Base-by-base conservation (phyloP, 2,113 vertebrate genomes). In the Gyps fulvus region DNA sequence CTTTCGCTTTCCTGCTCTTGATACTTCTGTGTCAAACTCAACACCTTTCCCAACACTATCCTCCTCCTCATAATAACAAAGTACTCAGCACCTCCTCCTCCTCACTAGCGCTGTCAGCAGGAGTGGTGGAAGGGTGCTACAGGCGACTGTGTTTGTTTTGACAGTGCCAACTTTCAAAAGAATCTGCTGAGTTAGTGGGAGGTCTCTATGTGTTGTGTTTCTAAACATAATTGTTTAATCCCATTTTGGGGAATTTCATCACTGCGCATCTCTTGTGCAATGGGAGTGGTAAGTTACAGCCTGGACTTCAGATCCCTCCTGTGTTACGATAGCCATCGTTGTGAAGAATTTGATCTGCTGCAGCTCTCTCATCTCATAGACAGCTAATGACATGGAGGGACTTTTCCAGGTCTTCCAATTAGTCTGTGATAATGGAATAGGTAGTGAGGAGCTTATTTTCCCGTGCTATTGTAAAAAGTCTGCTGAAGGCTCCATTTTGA, bases 21-120 rank as follows among this genome's bases (percentile, higher is more conserved):
- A 90, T 96, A 93, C 86, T 91, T 92, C 78, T 93, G 94, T 97
- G 97, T 97, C 97, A 97, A 97, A 94, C 94, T 95, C 96, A 96
- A 97, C 97, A 97, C 97, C 94, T 96, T 96, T 97, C 89, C 90
- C 93, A 96, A 93, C 96, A 93, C 97, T 96, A 93, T 88, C 96
- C 95, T 97, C 95, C 97, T 97, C 95, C 94, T 97, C 95, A 83
- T 95, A 85, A 96, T 96, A 97, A 96, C 97, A 90, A 96, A 97
- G 96, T 95, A 76, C 87, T 97, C 97, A 93, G 94, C 96, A 92
- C 95, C 95, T 97, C 95, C 96, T 94, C 96, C 96, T 97, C 95
- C 94, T 97, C 96, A 70, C 96, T 94, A 94, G 96, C 59, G 63
- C 96, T 96, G 97, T 97, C 97, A 96, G 97, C 96, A 90, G 95